Base-by-base conservation (phyloP, 2,797 vertebrate genomes). In the Acrocephalus scirpaceus region DNA sequence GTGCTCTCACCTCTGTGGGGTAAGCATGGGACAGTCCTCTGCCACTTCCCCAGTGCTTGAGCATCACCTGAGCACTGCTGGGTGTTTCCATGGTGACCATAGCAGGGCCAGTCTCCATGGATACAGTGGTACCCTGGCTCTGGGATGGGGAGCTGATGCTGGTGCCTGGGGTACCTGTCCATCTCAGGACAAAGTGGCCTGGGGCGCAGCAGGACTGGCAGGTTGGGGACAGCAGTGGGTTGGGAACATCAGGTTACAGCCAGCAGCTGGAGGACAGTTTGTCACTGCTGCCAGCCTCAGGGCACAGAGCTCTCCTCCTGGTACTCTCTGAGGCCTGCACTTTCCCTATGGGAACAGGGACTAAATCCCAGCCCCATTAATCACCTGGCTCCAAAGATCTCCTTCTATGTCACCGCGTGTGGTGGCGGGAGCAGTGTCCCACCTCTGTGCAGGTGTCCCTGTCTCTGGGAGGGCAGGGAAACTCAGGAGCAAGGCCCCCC, bases 381-480 rank as follows among this genome's bases (percentile, higher is more conserved):
- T 95, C 92, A 92, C 36, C 56, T 3, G 20, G 32, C 47, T 88
- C 18, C 48, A 48, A n/a, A 56, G 26, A 70, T 22, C 29, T 70
- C 56, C 50, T 6, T 21, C 34, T 12, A 51, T 2, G 5, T 51
- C 29, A 0, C 44, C 0, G 0, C 0, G 0, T 47, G 81, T 20
- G 53, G 56, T 0, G 5, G 48, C 0, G 1, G 51, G 53, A 69
- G 57, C 65, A n/a, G 57, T 0, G 3, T 84, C 64, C 64, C 32
- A 21, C 44, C 10, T 14, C 67, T 0, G 0, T 32, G 83, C 79
- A 88, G 87, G 78, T 91, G 78, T 57, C 48, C 80, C 61, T 38
- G 72, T 79, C 45, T 45, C 53, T 0, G 0, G 62, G 67, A 90
- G 77, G 53, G 60, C 60, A 69, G 48, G 51, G 48, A 34, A 65